phyloP scores from a whole-genome alignment of 1,140 invertebrate species.

The Thaumetopoea pityocampa region DNA sequence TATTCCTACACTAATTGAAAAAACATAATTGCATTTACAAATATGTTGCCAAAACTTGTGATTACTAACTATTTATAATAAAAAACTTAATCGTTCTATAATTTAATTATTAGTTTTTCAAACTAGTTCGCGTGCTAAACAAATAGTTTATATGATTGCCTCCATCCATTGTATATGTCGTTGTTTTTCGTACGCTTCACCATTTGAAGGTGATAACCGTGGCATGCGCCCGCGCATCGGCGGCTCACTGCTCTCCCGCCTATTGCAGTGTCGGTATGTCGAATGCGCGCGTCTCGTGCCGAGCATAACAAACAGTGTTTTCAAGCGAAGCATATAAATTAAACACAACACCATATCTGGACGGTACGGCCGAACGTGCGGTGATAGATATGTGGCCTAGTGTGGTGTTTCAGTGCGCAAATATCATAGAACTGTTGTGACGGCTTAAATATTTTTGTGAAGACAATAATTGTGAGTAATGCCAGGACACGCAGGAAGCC shows the following conservation, averaged over 20 bases:
- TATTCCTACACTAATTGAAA: too few species aligned
- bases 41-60: too few species aligned
- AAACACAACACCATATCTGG: constrained; percentile 49
- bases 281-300: constrained; percentile 47
- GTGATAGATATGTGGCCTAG: constrained; percentile 51
- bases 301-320: constrained; percentile 53
- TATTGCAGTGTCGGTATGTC: constrained; percentile 45
- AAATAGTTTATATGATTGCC: too few species aligned
- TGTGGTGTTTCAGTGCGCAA: constrained; percentile 34
- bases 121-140: constrained; percentile 40
- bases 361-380: constrained; percentile 45
- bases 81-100: too few species aligned
- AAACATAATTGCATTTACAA: too few species aligned
- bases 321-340: constrained; percentile 47
- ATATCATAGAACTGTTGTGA: constrained; percentile 21
- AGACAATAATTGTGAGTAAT: constrained; percentile 31
- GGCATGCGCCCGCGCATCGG: constrained; percentile 37
- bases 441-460: constrained; percentile 23
- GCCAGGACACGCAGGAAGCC: constrained; percentile 61
- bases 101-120: too few species aligned
- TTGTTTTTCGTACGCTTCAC: constrained; percentile 20
- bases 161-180: constrained; percentile 13
- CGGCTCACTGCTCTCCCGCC: constrained; percentile 35
- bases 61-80: too few species aligned
- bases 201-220: constrained; percentile 43